Base-by-base conservation (phyloP, 2,797 vertebrate genomes). In the Telmatherina bonti region DNA sequence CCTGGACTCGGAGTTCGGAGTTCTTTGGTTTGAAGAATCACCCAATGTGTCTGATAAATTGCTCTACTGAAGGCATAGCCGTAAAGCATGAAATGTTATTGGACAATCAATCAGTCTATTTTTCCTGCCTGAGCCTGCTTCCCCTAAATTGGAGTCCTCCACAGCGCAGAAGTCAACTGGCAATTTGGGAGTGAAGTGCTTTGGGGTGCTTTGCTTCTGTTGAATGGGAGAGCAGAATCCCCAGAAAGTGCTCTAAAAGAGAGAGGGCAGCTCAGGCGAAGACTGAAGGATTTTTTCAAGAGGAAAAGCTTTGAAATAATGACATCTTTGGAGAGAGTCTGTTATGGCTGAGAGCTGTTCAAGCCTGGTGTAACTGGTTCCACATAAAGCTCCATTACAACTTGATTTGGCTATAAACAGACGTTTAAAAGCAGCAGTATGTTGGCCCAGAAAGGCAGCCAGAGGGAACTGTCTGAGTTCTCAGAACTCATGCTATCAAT, bases 61-160 rank as follows among this genome's bases (percentile, higher is more conserved):
- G 52, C 29, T 70, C 26, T 62, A 78, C 54, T 29, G 55, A 7
- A 74, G 63, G 70, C 57, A 73, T 30, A 76, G 73, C 73, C 53
- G 26, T 69, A 81, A 81, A 85, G 57, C 81, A 71, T 78, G 59
- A 72, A 79, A 76, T 77, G 78, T 68, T 75, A 86, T 81, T 89
- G 82, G 72, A 81, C 78, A 60, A 86, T 88, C 85, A 88, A 81
- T 92, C 82, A 89, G 84, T 82, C 70, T 87, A 66, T 88, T 82
- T 73, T 47, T 45, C 62, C 62, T 57, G 62, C 59, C 69, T 56
- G 31, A 62, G 64, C 35, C 62, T 27, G 45, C 35, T 83, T 31
- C 52, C 64, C 64, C 63, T 61, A 80, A 70, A 76, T 55, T 71
- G 68, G 47, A 65, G 47, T 71, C 60, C 45, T 79, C 67, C 24